A percentile compares a stretch with the other conserved stretches of the same genome.
Conservation (phyloP, 2,888 invertebrate genomes). For the Agonopterix heracliana region DNA sequence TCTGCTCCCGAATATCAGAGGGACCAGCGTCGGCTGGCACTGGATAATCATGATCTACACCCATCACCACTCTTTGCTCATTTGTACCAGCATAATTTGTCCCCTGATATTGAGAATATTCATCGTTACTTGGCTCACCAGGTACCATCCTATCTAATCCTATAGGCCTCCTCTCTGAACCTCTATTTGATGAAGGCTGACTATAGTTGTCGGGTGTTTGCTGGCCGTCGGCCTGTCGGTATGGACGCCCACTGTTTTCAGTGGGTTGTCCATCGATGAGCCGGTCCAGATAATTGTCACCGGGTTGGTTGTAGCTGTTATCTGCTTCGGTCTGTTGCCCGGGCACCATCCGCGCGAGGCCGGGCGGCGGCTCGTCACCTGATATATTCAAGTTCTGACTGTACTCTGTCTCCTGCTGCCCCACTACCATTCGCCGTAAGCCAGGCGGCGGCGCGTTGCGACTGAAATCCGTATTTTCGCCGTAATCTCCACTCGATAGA, state of each 20-base stretch:
- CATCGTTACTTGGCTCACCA: slow-evolving; percentile 75
- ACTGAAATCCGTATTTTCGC: slow-evolving; percentile 61
- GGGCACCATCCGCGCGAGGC: slow-evolving; percentile 70
- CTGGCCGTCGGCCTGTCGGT: slow-evolving; percentile 64
- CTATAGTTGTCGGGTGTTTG: slow-evolving; percentile 49
- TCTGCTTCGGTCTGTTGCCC: slow-evolving; percentile 66
- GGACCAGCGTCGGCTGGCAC: slow-evolving; percentile 42
- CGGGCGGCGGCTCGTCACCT: slow-evolving; percentile 71
- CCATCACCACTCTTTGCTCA: slow-evolving; percentile 73
- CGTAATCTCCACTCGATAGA: slow-evolving; percentile 76
- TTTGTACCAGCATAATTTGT: slow-evolving; percentile 55
- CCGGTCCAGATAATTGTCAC: slow-evolving; percentile 59
- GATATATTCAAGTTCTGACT: slow-evolving; percentile 45
- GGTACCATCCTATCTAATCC: slow-evolving; percentile 79
- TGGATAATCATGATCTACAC: slow-evolving; percentile 65
- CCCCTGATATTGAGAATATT: slow-evolving; percentile 51
- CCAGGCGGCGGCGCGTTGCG: slow-evolving; percentile 78
- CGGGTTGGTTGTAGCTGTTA: slow-evolving; percentile 47
- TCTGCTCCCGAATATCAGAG: slow-evolving; percentile 54
- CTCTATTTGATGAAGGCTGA: slow-evolving; percentile 36
- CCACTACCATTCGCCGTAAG: slow-evolving; percentile 79
- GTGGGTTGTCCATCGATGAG: slow-evolving; percentile 62
- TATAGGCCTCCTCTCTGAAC: slow-evolving; percentile 60
- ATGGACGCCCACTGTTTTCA: slow-evolving; percentile 47
- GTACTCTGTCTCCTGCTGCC: slow-evolving; percentile 78